phyloP scores from a whole-genome alignment of 2,888 invertebrate genomes.

The Hydropsyche betteni region DNA sequence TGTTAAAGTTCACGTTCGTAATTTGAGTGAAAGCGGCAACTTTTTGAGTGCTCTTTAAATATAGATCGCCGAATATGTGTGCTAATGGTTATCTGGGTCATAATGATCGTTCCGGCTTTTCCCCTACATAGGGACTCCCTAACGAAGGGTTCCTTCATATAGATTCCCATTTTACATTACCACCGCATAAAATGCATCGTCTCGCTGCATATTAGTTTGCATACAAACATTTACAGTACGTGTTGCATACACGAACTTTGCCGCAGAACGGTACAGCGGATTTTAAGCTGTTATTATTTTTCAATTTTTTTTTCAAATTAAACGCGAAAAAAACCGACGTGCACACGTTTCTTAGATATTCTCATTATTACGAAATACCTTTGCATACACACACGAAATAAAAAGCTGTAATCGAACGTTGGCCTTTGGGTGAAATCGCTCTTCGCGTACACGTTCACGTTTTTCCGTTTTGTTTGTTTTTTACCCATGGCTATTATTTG shows the following conservation, averaged over 20 bases:
- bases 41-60: neutral
- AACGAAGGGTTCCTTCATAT: neutral
- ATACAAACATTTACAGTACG: neutral
- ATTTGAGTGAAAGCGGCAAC: neutral
- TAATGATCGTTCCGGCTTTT: neutral
- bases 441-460: neutral
- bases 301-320: neutral
- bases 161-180: conserved; percentile 2
- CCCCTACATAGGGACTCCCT: neutral
- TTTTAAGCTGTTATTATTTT: too few relatives aligned
- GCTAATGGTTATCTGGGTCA: conserved; percentile 26
- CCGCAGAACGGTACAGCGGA: neutral
- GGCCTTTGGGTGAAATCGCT: conserved; percentile 16
- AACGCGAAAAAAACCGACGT: neutral
- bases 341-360: conserved; percentile 8
- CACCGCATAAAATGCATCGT: conserved; percentile 27
- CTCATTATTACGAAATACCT: conserved; percentile 6
- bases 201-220: conserved; percentile 13
- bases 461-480: conserved; percentile 6
- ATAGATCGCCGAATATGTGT: conserved; percentile 11
- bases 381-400: neutral
- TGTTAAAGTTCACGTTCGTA: neutral
- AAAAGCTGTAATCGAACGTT: conserved; percentile 17
- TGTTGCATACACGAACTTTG: neutral
- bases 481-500: conserved; percentile 4